Evolutionary conservation across 2,797 vertebrate genomes (phyloP).

Genomic region (Ctenosaura bakeri): DNA sequence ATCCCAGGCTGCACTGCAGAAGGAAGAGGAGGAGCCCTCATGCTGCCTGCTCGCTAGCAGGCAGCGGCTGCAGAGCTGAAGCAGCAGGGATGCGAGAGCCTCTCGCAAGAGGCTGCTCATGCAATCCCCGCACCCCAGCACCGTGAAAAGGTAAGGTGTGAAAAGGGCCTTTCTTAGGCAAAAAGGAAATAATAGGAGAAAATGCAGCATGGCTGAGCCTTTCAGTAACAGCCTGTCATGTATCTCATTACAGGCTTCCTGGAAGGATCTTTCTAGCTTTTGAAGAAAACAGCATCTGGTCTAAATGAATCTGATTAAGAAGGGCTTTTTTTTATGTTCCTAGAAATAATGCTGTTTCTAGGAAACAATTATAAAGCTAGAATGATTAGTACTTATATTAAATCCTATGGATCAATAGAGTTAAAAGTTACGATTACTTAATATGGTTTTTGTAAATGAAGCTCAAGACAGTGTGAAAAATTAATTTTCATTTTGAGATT

Average conservation of each 20-base stretch:
- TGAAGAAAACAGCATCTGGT: not conserved
- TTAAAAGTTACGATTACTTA: not conserved
- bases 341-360: not conserved
- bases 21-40: too few species aligned
- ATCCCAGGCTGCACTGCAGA: too few species aligned
- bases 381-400: not conserved
- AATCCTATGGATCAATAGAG: not conserved
- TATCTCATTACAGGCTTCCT: not conserved
- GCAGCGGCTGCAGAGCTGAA: too few species aligned
- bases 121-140: too few species aligned
- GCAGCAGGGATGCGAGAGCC: too few species aligned
- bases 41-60: too few species aligned
- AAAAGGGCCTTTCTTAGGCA: too few species aligned
- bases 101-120: too few species aligned
- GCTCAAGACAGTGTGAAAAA: not conserved
- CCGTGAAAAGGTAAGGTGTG: too few species aligned
- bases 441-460: conserved; percentile 9
- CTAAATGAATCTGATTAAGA: not conserved
- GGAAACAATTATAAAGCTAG: not conserved
- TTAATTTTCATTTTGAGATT: not conserved
- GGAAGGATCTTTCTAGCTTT: not conserved
- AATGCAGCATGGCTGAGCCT: not conserved
- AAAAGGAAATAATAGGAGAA: too few species aligned
- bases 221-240: not conserved
- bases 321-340: not conserved